These are phyloP conservation scores for Drosophila longiperda DNA, from an alignment of 2,888 invertebrate species.

Conservation along the genomic window DNA sequence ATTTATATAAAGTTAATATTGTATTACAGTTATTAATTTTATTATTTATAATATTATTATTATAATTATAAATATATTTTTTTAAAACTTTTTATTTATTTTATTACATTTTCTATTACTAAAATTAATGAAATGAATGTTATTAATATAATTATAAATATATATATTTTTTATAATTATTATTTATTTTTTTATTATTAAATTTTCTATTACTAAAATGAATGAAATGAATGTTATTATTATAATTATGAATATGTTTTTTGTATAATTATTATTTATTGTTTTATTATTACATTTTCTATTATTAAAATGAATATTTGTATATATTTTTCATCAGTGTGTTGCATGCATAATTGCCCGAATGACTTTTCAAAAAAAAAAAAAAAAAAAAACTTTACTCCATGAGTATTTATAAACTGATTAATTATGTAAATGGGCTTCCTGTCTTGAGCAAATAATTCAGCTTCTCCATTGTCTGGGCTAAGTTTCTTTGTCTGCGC, in stretches of 20 bases:
- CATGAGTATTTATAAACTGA: conserved; percentile 69
- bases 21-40: background rate
- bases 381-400: conserved; percentile 15
- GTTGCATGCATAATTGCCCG: conserved; percentile 21
- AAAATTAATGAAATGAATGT: too few relatives aligned
- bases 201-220: too few relatives aligned
- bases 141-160: too few relatives aligned
- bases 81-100: too few relatives aligned
- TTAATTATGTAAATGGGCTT: conserved; percentile 77
- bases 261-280: background rate
- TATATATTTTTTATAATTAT: too few relatives aligned
- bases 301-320: background rate
- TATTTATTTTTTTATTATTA: too few relatives aligned
- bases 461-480: conserved; percentile 56
- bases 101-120: background rate
- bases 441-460: conserved; percentile 78
- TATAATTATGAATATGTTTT: background rate
- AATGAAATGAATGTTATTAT: too few relatives aligned
- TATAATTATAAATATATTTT: background rate
- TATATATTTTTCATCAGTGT: background rate
- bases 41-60: too few relatives aligned
- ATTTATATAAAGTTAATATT: background rate
- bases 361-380: conserved; percentile 39
- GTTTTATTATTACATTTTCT: background rate
- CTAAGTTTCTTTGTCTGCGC: conserved; percentile 42